Percentiles rank a stretch among this genome's conserved stretches.
Evolutionary conservation across 23 tunicate genomes (phyloP).

Genomic region (Ascidia mentula): DNA sequence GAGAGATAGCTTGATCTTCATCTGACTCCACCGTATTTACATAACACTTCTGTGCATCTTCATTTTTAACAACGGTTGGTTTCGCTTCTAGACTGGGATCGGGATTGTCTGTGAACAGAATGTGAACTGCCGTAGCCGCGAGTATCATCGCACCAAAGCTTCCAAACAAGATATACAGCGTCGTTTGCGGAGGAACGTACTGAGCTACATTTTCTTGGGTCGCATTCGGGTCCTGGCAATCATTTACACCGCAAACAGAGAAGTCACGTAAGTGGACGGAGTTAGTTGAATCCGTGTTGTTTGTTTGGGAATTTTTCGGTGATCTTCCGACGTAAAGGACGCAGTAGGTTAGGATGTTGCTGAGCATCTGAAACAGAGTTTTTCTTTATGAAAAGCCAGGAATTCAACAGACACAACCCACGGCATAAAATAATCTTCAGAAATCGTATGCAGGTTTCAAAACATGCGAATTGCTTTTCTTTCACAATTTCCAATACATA

Average conservation of each 20-base stretch:
- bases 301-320: background rate
- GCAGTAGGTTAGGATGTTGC: background rate
- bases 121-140: background rate
- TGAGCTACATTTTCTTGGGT: background rate
- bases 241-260: conserved; percentile 12
- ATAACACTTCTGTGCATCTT: background rate
- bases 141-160: background rate
- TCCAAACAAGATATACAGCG: background rate
- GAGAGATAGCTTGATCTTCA: background rate
- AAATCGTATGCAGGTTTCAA: too few relatives aligned
- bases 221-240: conserved; percentile 11
- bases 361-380: too few relatives aligned
- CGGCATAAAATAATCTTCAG: too few relatives aligned
- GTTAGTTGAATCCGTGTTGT: background rate
- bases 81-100: background rate
- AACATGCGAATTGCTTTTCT: too few relatives aligned
- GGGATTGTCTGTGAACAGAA: background rate
- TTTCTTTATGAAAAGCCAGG: too few relatives aligned
- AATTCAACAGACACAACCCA: too few relatives aligned
- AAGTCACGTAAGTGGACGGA: background rate
- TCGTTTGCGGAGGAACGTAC: conserved; percentile 1
- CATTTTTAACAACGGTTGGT: too few relatives aligned
- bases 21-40: background rate
- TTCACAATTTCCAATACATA: too few relatives aligned
- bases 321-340: conserved; percentile 7